Conservation (phyloP, 1,140 invertebrate genomes). For the Euschistus heros region DNA sequence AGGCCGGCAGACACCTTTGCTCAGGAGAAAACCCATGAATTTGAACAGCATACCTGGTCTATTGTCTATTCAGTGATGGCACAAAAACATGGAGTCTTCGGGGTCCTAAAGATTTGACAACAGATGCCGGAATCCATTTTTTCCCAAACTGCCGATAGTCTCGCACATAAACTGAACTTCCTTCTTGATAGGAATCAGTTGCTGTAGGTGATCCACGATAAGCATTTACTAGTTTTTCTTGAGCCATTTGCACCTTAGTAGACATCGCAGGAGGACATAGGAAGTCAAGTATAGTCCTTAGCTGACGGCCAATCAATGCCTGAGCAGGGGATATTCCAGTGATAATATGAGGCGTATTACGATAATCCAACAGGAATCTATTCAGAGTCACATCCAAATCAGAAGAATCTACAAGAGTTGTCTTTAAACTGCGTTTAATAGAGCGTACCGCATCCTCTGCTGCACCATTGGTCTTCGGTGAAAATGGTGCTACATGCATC, state of each 20-base stretch:
- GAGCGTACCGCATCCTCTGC: slow-evolving; percentile 2
- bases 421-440: slow-evolving; percentile 10
- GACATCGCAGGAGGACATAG: slow-evolving; percentile 2
- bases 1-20: neutral
- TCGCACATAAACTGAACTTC: slow-evolving; percentile 6
- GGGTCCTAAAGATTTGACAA: slow-evolving; percentile 6
- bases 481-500: slow-evolving; percentile 9
- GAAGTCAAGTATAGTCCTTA: neutral
- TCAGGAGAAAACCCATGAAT: neutral
- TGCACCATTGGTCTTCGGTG: slow-evolving; percentile 8
- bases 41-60: neutral
- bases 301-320: slow-evolving; percentile 3
- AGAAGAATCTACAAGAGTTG: slow-evolving; percentile 1
- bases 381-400: neutral
- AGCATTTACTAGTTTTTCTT: neutral
- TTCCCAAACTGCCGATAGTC: neutral
- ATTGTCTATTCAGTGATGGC: neutral
- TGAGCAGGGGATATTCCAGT: neutral
- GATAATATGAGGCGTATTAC: slow-evolving; percentile 1
- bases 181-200: too few relatives aligned
- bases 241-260: slow-evolving; percentile 2
- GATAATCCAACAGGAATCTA: neutral
- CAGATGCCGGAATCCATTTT: slow-evolving; percentile 10
- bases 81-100: neutral
- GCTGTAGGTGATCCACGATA: neutral